phyloP scores from a whole-genome alignment of 2,113 vertebrate genomes.

The Taurulus bubalis region DNA sequence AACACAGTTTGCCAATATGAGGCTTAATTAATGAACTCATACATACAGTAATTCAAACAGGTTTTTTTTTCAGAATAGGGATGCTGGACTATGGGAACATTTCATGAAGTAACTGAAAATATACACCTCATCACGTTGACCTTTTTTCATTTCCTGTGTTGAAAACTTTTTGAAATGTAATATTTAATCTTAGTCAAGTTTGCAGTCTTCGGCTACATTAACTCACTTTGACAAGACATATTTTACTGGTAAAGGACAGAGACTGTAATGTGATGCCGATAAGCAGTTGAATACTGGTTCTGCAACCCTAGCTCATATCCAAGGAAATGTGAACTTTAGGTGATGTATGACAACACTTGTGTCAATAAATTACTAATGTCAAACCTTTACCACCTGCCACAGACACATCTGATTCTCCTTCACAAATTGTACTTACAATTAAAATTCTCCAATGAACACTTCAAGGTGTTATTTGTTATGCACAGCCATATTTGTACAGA shows the following conservation, averaged over 20 bases:
- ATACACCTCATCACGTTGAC: slow-evolving; percentile 22
- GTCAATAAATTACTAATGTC: slow-evolving; percentile 63
- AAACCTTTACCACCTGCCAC: slow-evolving; percentile 57
- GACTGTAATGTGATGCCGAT: slow-evolving; percentile 41
- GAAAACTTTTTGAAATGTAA: slow-evolving; percentile 26
- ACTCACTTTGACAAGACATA: slow-evolving; percentile 15
- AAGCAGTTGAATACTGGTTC: slow-evolving; percentile 54
- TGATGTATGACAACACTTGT: slow-evolving; percentile 56
- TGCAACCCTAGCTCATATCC: slow-evolving; percentile 51
- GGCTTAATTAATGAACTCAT: slow-evolving; percentile 78
- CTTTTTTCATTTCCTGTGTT: not conserved
- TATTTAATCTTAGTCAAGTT: slow-evolving; percentile 34
- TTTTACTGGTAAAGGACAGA: slow-evolving; percentile 27
- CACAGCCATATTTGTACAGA: slow-evolving; percentile 1
- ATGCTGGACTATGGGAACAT: slow-evolving; percentile 32
- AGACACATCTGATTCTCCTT: slow-evolving; percentile 14
- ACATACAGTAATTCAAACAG: slow-evolving; percentile 66
- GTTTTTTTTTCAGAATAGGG: slow-evolving; percentile 25
- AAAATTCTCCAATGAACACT: slow-evolving; percentile 21
- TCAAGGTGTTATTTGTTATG: slow-evolving; percentile 7
- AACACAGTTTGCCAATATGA: slow-evolving; percentile 70
- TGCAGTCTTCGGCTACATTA: slow-evolving; percentile 7
- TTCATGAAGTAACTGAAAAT: slow-evolving; percentile 48
- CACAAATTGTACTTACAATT: slow-evolving; percentile 35
- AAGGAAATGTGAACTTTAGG: slow-evolving; percentile 45